Percentiles rank a stretch among this genome's conserved stretches.
Conservation (phyloP, 37 sponge, comb jelly and placozoan species). For the Cliona cf. orientalis region DNA sequence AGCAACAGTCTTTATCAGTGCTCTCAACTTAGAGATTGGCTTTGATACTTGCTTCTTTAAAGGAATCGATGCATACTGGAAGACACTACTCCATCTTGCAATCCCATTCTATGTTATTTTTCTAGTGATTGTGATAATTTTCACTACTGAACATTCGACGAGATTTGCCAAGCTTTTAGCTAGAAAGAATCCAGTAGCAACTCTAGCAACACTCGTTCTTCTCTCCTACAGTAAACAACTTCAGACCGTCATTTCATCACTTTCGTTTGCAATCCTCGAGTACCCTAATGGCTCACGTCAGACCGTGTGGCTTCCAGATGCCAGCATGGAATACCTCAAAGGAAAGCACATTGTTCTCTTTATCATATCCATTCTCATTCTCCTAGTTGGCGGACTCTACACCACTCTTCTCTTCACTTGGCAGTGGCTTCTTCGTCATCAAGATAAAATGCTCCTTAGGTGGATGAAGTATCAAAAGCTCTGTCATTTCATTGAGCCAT, state of each 20-base stretch:
- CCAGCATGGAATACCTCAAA: neutral
- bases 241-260: neutral
- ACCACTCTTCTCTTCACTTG: neutral
- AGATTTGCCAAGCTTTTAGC: neutral
- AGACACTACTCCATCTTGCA: no score
- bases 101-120: neutral
- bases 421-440: neutral
- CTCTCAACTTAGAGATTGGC: no score
- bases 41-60: no score
- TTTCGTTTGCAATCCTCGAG: neutral
- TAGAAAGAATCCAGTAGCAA: no score
- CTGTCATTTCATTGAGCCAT: neutral
- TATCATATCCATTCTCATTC: neutral
- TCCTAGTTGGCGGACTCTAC: neutral
- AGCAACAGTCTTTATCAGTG: no score
- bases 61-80: no score
- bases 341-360: neutral
- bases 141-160: neutral
- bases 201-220: neutral
- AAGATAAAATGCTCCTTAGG: neutral
- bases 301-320: neutral
- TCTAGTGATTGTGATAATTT: neutral
- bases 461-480: neutral
- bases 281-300: neutral
- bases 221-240: neutral